Evolutionary conservation across 2,888 invertebrate species (phyloP), one percentile per base, ranked within the genome.

Genomic region (Drosophila siamana): DNA sequence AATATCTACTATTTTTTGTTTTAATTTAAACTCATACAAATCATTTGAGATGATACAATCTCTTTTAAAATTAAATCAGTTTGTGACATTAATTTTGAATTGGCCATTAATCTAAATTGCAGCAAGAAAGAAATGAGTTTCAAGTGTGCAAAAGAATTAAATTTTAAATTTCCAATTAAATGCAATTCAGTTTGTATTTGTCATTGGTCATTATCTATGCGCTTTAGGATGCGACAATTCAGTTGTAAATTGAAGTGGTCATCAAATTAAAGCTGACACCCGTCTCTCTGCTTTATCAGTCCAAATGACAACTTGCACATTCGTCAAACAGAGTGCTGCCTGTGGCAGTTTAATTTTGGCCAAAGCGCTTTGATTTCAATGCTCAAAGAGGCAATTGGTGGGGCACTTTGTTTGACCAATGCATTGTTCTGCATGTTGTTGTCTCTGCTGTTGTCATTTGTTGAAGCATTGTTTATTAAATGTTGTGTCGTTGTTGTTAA

Each of bases 401-500:
- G 8, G n/a, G 2, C 6, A 40, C 15, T 46, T n/a, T 26, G n/a
- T 50, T 44, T 46, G 44, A 19, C 13, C 13, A 38, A 54, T 66
- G 63, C 46, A 47, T 62, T 57, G 67, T 60, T 50, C 36, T 44
- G 56, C 47, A 59, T 19, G 19, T 19, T 63, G 52, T 52, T 66
- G 56, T 55, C n/a, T 38, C 11, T 63, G 46, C 62, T 62, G 51
- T 44, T 67, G 55, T 47, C 13, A 22, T 24, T 40, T 55, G 19
- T 38, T 43, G 22, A 22, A 33, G 30, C 22, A 55, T 38, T 79
- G 68, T 71, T 82, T 69, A 66, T 76, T 78, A 82, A 80, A 80
- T 75, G 85, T 72, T 80, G 67, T 36, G 13, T 44, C 66, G 36
- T 67, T 82, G 36, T 67, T 82, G 80, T 79, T 67, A 66, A 74